A percentile compares a stretch with the other conserved stretches of the same genome.
phyloP scores from a whole-genome alignment of 37 sponge, comb jelly and placozoan genomes.

The Hexactinellida sp. region DNA sequence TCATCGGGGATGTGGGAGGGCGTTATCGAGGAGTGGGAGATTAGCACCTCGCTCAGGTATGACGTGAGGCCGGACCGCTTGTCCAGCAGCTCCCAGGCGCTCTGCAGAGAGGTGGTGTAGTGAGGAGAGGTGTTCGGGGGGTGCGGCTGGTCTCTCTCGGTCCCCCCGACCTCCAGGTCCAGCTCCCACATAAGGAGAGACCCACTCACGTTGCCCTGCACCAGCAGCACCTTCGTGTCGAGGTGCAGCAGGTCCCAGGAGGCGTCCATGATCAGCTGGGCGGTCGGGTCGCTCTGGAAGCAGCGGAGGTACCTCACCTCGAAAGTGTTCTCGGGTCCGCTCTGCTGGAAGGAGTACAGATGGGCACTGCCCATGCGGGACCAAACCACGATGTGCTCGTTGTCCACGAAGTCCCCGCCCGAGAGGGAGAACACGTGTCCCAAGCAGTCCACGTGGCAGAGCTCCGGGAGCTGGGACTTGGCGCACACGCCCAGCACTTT shows the following conservation, averaged over 20 bases:
- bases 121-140: neutral
- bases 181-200: slow-evolving; percentile 12
- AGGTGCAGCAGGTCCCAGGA: neutral
- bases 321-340: neutral
- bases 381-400: slow-evolving; percentile 40
- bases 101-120: neutral
- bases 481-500: neutral
- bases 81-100: neutral
- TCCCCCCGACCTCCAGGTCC: neutral
- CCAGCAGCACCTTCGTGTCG: neutral
- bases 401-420: slow-evolving; percentile 44
- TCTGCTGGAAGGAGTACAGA: neutral
- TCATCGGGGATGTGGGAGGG: slow-evolving; percentile 1
- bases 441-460: neutral
- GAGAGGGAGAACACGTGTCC: neutral
- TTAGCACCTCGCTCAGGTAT: neutral
- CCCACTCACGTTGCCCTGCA: neutral
- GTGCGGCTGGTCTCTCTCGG: neutral
- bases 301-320: neutral
- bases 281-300: neutral
- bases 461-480: neutral
- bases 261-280: neutral
- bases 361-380: neutral
- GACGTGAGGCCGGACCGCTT: neutral
- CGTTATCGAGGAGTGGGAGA: neutral